Conservation (phyloP, 2,797 vertebrate species). For the Chloroceryle inda region DNA sequence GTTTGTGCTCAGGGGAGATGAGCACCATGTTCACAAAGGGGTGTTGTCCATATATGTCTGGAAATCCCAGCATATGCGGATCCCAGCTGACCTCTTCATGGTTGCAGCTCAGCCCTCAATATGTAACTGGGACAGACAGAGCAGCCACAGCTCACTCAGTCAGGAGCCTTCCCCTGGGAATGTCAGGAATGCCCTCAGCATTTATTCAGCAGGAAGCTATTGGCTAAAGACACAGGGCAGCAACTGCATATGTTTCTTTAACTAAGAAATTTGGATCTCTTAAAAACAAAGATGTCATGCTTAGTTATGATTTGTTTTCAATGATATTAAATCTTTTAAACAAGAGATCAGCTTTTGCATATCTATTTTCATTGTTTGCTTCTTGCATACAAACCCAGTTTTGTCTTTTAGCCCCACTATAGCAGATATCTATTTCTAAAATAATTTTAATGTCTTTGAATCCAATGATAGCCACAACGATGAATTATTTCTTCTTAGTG, state of each 20-base stretch:
- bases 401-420: background rate
- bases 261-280: background rate
- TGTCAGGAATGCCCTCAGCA: constrained; percentile 54
- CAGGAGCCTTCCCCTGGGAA: constrained; percentile 37
- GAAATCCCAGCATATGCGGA: background rate
- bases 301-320: background rate
- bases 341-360: background rate
- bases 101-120: background rate
- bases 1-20: background rate
- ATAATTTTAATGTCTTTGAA: background rate
- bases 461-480: background rate
- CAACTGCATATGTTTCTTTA: background rate
- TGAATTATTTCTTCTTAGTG: background rate
- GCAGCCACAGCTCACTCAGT: background rate
- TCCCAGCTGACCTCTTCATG: background rate
- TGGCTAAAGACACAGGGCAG: background rate
- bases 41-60: constrained; percentile 27
- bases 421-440: background rate
- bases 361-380: background rate
- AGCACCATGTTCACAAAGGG: background rate
- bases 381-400: background rate
- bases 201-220: constrained; percentile 17
- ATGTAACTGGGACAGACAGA: background rate
- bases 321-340: background rate
- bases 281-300: background rate